Evolutionary conservation across 2,797 vertebrate species (phyloP).

Genomic region (Lepilemur ruficaudatus): DNA sequence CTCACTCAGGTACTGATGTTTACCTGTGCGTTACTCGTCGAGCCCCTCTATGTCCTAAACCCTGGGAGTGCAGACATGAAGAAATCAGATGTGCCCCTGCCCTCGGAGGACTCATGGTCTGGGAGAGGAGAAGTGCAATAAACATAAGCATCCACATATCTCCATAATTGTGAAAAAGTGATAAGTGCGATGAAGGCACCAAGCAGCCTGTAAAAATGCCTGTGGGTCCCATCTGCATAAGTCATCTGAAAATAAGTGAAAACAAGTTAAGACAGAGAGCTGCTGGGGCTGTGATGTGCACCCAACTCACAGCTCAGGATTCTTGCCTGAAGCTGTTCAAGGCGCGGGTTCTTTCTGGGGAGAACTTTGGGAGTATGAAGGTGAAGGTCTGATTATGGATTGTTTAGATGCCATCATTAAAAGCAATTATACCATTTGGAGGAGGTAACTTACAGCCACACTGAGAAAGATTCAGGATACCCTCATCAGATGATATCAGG

Average conservation of each 20-base stretch:
- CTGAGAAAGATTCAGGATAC: background rate
- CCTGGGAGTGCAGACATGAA: background rate
- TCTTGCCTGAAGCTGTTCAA: background rate
- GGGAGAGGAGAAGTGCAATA: background rate
- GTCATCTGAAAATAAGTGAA: background rate
- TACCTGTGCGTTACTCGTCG: no score
- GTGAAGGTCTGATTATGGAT: no score
- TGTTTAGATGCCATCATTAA: background rate
- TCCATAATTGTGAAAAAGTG: background rate
- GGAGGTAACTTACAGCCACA: background rate
- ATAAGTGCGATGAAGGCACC: background rate
- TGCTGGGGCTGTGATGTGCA: rapidly evolving
- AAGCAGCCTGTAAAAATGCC: background rate
- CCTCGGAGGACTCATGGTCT: background rate
- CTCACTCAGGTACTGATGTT: background rate
- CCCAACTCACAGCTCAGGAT: background rate
- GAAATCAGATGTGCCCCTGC: background rate
- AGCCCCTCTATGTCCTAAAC: background rate
- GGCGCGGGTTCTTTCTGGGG: background rate
- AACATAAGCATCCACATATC: background rate
- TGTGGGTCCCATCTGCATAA: no score
- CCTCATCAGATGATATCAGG: no score
- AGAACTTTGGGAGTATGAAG: background rate
- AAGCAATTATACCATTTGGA: background rate
- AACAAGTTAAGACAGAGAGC: rapidly evolving